These are phyloP conservation scores for Takifugu rubripes DNA, from an alignment of 2,797 vertebrate species.

Conservation along the genomic window DNA sequence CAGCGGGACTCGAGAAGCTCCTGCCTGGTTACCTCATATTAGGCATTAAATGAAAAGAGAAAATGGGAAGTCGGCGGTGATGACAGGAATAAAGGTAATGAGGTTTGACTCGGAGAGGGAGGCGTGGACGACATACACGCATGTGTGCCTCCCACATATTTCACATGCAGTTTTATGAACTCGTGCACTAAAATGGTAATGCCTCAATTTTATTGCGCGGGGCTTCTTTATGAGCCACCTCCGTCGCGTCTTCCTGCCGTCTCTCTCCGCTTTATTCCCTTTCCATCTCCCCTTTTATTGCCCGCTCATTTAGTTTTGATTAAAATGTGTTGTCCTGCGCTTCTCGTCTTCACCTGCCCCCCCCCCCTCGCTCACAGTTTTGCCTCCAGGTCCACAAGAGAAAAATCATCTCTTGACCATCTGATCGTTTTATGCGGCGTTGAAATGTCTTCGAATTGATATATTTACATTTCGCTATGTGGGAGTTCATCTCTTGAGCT, in stretches of 20 bases:
- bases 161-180: slow-evolving; percentile 46
- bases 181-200: slow-evolving; percentile 55
- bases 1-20: too few species aligned
- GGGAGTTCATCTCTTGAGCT: too few species aligned
- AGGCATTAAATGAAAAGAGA: background rate
- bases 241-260: slow-evolving; percentile 19
- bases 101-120: background rate
- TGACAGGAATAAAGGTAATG: slow-evolving; percentile 12
- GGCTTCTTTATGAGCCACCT: slow-evolving; percentile 52
- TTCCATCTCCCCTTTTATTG: slow-evolving; percentile 48
- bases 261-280: slow-evolving; percentile 48
- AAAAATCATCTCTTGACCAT: background rate
- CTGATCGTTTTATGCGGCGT: too few species aligned
- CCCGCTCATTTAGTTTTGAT: slow-evolving; percentile 61
- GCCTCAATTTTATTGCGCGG: slow-evolving; percentile 46
- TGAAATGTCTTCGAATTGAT: too few species aligned
- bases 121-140: background rate
- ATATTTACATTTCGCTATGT: too few species aligned
- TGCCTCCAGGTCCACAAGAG: background rate
- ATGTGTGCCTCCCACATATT: slow-evolving; percentile 31
- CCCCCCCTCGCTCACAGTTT: background rate
- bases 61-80: slow-evolving; percentile 3
- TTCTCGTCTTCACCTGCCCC: slow-evolving; percentile 2
- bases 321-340: slow-evolving; percentile 50
- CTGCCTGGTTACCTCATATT: background rate